Evolutionary conservation across 1,140 invertebrate species (phyloP), one percentile per base, ranked within the genome.

Genomic region (Lepidurus arcticus): DNA sequence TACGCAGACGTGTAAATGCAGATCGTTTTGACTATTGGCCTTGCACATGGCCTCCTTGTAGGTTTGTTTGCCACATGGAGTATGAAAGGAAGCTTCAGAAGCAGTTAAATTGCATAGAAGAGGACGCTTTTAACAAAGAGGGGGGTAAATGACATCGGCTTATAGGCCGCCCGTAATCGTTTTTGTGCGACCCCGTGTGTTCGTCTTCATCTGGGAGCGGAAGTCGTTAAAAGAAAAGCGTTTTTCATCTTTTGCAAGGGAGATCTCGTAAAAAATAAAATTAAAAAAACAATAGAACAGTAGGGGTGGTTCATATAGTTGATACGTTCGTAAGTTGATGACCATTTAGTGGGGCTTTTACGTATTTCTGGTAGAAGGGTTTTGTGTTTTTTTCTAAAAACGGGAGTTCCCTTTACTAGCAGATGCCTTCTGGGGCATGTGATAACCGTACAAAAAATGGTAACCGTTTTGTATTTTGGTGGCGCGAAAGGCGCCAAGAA

Each of bases 321-420:
- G 53, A 65, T 65, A n/a, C 53, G 21, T 65, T 65, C 53, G 53
- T 7, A 65, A 65, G 53, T 65, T 65, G 53, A 65, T 65, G 53
- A 65, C 53, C 53, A 21, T 65, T 65, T 16, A 9, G 53, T 65
- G 47, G 1, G 26, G 26, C 26, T 34, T 34, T 34, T 34, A 1
- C 26, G 26, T 34, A 34, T 34, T 34, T 34, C 26, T 34, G 26
- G 26, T 34, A 34, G 34, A 34, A 34, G 4, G 34, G 34, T 34
- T 34, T 34, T 34, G 1, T 26, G 1, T 34, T 34, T 34, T 34
- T 34, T 3, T 34, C 34, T 4, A 3, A 34, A 21, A 65, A n/a
- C 11, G 7, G 47, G 47, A 21, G 53, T 47, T 47, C 8, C n/a
- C 21, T 65, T 65, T 21, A 9, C 1, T 65, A 13, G 53, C 6